These are phyloP conservation scores for Periophthalmus magnuspinnatus DNA, from an alignment of 2,797 vertebrate species.

Conservation along the genomic window DNA sequence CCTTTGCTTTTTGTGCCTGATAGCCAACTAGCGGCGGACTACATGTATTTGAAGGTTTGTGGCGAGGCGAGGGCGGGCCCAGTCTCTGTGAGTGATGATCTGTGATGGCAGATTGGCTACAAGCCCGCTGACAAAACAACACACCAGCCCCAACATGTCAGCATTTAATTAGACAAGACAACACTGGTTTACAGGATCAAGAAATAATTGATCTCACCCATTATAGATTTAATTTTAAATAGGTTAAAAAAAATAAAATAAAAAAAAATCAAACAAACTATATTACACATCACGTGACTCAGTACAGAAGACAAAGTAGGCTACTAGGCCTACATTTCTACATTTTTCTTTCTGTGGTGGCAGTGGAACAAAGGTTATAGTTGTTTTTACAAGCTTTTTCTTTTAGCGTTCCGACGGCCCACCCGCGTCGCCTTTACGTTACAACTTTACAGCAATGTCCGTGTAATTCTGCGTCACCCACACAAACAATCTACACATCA, in stretches of 20 bases:
- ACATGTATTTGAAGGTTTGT: slow-evolving; percentile 43
- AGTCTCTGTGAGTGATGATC: slow-evolving; percentile 14
- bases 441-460: too few relatives aligned
- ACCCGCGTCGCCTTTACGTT: too few relatives aligned
- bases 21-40: slow-evolving; percentile 42
- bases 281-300: too few relatives aligned
- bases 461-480: too few relatives aligned
- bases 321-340: too few relatives aligned
- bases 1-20: slow-evolving; percentile 32
- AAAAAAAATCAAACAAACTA: neutral
- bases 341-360: too few relatives aligned
- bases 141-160: slow-evolving; percentile 15
- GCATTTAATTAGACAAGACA: neutral
- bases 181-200: neutral
- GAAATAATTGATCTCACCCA: neutral
- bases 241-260: neutral
- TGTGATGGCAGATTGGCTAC: slow-evolving; percentile 51
- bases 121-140: slow-evolving; percentile 13
- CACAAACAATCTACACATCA: too few relatives aligned
- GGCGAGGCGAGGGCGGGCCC: slow-evolving; percentile 46
- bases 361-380: too few relatives aligned
- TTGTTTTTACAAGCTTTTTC: too few relatives aligned
- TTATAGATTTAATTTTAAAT: neutral
- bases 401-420: too few relatives aligned
- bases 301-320: too few relatives aligned